Base-by-base conservation (phyloP, 2,888 invertebrate genomes). In the Melangyna quadrimaculata region DNA sequence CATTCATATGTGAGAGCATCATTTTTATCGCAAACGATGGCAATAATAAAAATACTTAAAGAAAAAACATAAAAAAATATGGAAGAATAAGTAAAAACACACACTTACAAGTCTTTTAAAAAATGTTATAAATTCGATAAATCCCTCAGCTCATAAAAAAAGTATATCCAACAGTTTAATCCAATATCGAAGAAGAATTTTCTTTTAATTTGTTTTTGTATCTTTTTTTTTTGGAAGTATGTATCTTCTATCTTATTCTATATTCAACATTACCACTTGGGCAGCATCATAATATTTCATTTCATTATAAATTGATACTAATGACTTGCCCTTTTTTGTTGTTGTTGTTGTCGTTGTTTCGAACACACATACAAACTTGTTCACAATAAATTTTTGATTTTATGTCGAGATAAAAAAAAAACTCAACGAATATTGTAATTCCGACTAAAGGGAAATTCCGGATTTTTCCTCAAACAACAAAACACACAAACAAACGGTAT, bases 91-190 rank as follows among this genome's bases (percentile, higher is more conserved):
- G 45, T 37, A 14, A 17, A 14, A 40, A 43, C 27, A 17, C 43
- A 43, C 69, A 80, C 81, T 77, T 81, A 81, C 81, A 35, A 35
- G 67, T 27, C 35, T 71, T 63, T n/a, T n/a, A n/a, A 43, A 37
- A 37, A 63, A 32, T 59, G 10, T 32, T 45, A 24, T 32, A 37
- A 67, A 27, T 17, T 59, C 61, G 55, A 57, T 75, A 40, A 67
- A 67, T 67, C 27, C 65, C 55, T n/a, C 55, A 14, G 48, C 45
- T 6, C 27, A 17, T 45, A 67, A 10, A 63, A 6, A 27, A 35
- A n/a, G n/a, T n/a, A 63, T 84, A 79, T 84, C 83, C 83, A 79
- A 67, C 59, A 57, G 71, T 65, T 80, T 84, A 84, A 84, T 84
- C 84, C 84, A 72, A 45, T 40, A 67, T 75, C 61, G 70, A 51